These are phyloP conservation scores for Vulpes ferrilata DNA, from an alignment of 2,113 vertebrate species.

Conservation along the genomic window DNA sequence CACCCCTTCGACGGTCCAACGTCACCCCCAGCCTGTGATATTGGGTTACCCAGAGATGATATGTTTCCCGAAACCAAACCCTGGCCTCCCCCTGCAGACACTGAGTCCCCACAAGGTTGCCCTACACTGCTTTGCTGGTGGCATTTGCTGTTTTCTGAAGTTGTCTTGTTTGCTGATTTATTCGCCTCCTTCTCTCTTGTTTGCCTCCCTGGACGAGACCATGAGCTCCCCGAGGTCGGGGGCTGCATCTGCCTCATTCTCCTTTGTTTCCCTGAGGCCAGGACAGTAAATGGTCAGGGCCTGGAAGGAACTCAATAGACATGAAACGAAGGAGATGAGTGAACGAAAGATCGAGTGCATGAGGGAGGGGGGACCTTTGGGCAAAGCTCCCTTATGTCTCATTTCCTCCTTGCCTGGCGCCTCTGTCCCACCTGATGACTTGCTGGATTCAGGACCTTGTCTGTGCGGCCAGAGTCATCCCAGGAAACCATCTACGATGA, in stretches of 20 bases:
- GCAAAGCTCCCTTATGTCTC: not conserved
- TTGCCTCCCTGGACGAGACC: not conserved
- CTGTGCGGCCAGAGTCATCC: not conserved
- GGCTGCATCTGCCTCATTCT: not conserved
- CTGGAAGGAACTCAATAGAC: no score
- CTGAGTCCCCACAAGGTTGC: not conserved
- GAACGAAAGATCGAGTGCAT: not conserved
- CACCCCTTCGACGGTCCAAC: not conserved
- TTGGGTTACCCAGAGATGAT: rapidly evolving
- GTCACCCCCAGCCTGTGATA: no score
- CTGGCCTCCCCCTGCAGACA: not conserved
- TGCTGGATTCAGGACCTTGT: not conserved
- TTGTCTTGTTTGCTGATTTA: not conserved
- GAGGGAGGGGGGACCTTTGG: not conserved
- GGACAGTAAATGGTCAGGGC: not conserved
- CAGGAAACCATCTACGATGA: not conserved
- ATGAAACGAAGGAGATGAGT: no score
- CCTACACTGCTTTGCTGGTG: not conserved
- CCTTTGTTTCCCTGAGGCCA: not conserved
- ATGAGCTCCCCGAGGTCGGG: not conserved
- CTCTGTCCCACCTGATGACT: not conserved
- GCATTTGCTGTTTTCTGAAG: not conserved
- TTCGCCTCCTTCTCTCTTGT: not conserved
- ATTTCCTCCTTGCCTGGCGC: not conserved
- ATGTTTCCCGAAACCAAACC: not conserved